Percentiles rank a stretch among this genome's conserved stretches.
phyloP scores from a whole-genome alignment of 2,888 invertebrate genomes.

The Drosophila atripex region DNA sequence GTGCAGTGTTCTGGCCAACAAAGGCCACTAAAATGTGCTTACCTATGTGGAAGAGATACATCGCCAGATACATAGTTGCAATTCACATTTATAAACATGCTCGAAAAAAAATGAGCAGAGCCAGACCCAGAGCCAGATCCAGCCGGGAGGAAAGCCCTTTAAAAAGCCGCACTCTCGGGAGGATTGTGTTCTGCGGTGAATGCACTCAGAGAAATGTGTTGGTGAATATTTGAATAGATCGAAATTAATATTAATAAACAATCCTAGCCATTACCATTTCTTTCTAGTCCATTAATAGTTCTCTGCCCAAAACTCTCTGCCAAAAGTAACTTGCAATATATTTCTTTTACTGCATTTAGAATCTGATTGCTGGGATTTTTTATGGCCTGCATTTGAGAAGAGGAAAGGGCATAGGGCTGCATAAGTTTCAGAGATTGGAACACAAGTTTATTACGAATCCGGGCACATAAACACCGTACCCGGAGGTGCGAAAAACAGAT shows the following conservation, averaged over 20 bases:
- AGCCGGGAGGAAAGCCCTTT: slow-evolving; percentile 9
- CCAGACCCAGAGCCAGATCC: slow-evolving; percentile 8
- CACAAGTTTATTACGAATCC: slow-evolving; percentile 58
- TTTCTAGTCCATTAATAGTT: background rate
- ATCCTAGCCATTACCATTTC: background rate
- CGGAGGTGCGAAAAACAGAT: slow-evolving; percentile 5
- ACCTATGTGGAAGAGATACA: slow-evolving; percentile 51
- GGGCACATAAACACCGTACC: slow-evolving; percentile 25
- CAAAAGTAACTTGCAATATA: background rate
- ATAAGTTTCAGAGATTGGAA: slow-evolving; percentile 58
- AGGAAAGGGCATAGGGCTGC: slow-evolving; percentile 19
- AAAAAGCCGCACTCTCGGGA: slow-evolving; percentile 43
- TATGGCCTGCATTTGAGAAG: slow-evolving; percentile 48
- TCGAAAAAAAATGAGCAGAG: slow-evolving; percentile 9
- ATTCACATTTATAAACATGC: slow-evolving; percentile 63
- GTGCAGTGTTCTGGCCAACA: slow-evolving; percentile 13
- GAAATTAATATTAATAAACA: background rate
- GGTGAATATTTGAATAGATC: background rate
- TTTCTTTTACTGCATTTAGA: slow-evolving; percentile 16
- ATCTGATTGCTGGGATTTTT: slow-evolving; percentile 62
- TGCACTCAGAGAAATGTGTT: slow-evolving; percentile 1
- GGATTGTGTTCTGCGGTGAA: slow-evolving; percentile 19
- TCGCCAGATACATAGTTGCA: slow-evolving; percentile 44
- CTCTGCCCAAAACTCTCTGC: background rate
- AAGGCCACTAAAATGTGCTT: slow-evolving; percentile 55